Base-by-base conservation (phyloP, 2,888 invertebrate species). In the Camptogramma bilineatum region DNA sequence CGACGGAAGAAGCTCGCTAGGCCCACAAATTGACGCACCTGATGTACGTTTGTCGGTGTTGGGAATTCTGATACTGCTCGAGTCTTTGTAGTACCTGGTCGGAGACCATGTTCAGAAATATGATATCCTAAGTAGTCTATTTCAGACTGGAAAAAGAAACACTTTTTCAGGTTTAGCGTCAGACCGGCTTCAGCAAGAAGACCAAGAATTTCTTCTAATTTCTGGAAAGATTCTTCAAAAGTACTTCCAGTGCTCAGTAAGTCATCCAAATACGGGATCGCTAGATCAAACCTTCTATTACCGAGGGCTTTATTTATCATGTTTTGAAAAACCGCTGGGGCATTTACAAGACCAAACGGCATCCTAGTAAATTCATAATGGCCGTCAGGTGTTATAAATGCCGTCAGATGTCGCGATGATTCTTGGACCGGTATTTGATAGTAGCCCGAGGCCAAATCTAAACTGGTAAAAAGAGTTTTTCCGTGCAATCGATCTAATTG, bases 351-450 rank as follows among this genome's bases (percentile, higher is more conserved):
- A 9, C 52, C 31, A 34, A 52, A 52, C 0, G 52, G 52, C 52
- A 52, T 52, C 10, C 52, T 16, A 18, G 16, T 34, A 44, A 39
- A 53, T 4, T 53, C 42, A 44, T 44, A 53, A 7, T 53, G 53
- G 5, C 24, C 24, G 10, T 53, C 44, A 4, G 52, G 31, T 8
- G 52, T 52, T 9, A 52, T 9, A n/a, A 52, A 52, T 9, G 52
- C 52, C 2, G 52, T 52, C 9, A 31, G 16, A 34, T 18, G 17
- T 10, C 13, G 17, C 3, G 31, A 34, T 2, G 8, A 0, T 9
- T 31, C 31, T 3, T 5, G 1, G 0, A 51, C 16, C 16, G 51
- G 52, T 16, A 52, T 34, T 34, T 52, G 52, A 52, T n/a, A n/a
- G n/a, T n/a, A n/a, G n/a, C n/a, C n/a, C n/a, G n/a, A n/a, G n/a